phyloP scores from a whole-genome alignment of 2,113 vertebrate species.

The Serilophus lunatus region DNA sequence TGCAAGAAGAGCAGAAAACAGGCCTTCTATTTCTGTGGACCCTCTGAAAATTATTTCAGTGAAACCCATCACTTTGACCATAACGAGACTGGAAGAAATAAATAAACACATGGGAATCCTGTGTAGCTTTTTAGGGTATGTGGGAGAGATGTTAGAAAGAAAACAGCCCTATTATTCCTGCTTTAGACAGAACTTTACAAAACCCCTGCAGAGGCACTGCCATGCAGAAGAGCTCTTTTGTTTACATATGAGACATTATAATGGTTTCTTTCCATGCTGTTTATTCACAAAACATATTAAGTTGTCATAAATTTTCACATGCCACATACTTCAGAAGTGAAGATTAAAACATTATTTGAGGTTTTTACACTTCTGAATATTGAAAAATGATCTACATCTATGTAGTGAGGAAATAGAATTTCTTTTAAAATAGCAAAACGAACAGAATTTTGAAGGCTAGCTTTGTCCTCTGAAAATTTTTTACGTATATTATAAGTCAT shows the following conservation, averaged over 20 bases:
- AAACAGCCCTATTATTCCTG: neutral
- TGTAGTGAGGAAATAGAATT: neutral
- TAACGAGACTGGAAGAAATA: neutral
- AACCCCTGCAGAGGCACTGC: neutral
- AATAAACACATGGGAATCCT: neutral
- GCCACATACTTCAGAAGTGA: neutral
- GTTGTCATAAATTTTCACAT: neutral
- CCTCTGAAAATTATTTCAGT: neutral
- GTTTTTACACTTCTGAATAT: neutral
- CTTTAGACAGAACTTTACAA: neutral
- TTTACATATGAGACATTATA: neutral
- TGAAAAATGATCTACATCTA: neutral
- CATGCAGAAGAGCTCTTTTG: neutral
- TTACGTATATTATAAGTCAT: rapidly evolving
- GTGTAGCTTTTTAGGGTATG: neutral
- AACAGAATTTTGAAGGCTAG: neutral
- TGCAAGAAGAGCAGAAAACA: neutral
- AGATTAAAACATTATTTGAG: neutral
- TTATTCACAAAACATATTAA: neutral
- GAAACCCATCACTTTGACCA: neutral
- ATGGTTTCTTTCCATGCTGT: neutral
- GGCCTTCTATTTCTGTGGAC: neutral
- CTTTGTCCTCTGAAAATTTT: neutral
- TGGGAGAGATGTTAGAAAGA: neutral
- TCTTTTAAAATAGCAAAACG: neutral